A percentile compares a stretch with the other conserved stretches of the same genome.
Conservation (phyloP, 1,140 invertebrate genomes). For the Bilobella aurantiaca region DNA sequence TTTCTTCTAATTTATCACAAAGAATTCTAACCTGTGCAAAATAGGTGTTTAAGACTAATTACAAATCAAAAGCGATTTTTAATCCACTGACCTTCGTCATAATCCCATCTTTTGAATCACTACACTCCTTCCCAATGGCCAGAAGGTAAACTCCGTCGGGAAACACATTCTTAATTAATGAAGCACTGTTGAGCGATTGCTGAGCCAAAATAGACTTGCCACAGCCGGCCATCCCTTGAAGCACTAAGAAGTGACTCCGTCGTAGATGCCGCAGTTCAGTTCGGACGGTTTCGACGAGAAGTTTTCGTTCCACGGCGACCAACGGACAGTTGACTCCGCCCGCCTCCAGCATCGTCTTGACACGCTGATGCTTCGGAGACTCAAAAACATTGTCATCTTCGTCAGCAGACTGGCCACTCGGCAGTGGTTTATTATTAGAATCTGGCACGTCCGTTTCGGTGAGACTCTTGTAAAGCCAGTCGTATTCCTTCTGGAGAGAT, state of each 20-base stretch:
- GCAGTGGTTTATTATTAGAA: background rate
- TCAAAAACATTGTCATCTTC: slow-evolving; percentile 4
- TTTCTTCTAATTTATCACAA: slow-evolving; percentile 33
- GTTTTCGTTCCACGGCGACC: slow-evolving; percentile 42
- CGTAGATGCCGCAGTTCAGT: slow-evolving; percentile 39
- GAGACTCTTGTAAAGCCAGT: slow-evolving; percentile 45
- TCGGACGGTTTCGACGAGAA: slow-evolving; percentile 41
- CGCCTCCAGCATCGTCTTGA: slow-evolving; percentile 28
- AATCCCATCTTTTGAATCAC: slow-evolving; percentile 34
- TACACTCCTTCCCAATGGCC: slow-evolving; percentile 35
- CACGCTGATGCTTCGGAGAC: slow-evolving; percentile 10
- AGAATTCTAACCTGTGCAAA: slow-evolving; percentile 32
- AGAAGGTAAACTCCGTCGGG: background rate
- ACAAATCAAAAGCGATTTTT: background rate
- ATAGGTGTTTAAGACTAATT: background rate
- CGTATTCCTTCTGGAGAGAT: slow-evolving; percentile 42
- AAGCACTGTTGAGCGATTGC: slow-evolving; percentile 46
- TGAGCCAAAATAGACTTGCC: slow-evolving; percentile 58
- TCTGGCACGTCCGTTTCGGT: background rate
- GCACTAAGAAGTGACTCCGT: slow-evolving; percentile 46
- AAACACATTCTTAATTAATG: slow-evolving; percentile 39
- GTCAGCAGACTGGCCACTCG: background rate
- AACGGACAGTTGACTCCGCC: slow-evolving; percentile 47
- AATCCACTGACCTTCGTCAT: slow-evolving; percentile 26
- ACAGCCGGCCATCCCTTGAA: slow-evolving; percentile 57